Percentiles rank a stretch among this genome's conserved stretches.
These are phyloP conservation scores for Masnerella sp. DNA, from an alignment of 2,888 invertebrate genomes.

Conservation along the genomic window DNA sequence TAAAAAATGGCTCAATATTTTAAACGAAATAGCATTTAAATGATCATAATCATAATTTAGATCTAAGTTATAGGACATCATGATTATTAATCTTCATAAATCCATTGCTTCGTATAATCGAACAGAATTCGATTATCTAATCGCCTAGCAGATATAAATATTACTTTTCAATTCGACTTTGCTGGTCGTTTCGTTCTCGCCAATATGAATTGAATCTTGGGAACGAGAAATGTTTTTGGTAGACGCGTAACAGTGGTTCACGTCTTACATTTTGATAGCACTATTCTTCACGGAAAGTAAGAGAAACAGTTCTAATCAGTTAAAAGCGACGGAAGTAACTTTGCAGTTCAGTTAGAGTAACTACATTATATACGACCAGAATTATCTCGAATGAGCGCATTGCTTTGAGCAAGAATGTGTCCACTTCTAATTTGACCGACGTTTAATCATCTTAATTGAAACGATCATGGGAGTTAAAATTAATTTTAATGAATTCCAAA, in stretches of 20 bases:
- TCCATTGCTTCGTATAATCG: no score
- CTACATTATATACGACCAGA: slow-evolving; percentile 49
- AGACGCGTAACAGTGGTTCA: slow-evolving; percentile 48
- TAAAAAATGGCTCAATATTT: no score
- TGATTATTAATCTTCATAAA: no score
- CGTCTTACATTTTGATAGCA: slow-evolving; percentile 57
- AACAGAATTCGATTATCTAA: no score
- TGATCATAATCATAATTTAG: no score
- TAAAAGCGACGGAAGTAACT: slow-evolving; percentile 59
- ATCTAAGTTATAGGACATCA: no score
- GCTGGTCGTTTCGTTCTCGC: slow-evolving; percentile 28
- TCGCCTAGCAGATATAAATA: slow-evolving; percentile 12
- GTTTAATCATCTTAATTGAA: slow-evolving; percentile 50
- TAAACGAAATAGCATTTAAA: no score
- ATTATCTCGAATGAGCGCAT: slow-evolving; percentile 45
- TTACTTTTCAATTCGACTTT: slow-evolving; percentile 25
- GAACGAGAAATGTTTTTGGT: slow-evolving; percentile 47
- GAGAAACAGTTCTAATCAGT: slow-evolving; percentile 62
- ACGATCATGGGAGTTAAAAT: slow-evolving; percentile 3
- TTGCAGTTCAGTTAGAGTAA: slow-evolving; percentile 49
- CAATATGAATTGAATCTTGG: slow-evolving; percentile 45
- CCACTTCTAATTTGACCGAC: slow-evolving; percentile 32
- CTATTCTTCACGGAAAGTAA: slow-evolving; percentile 56
- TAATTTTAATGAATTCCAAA: slow-evolving; percentile 16
- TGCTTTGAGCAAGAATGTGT: slow-evolving; percentile 39